Evolutionary conservation across 1,140 invertebrate genomes (phyloP).

Genomic region (Doryteuthis pealeii): DNA sequence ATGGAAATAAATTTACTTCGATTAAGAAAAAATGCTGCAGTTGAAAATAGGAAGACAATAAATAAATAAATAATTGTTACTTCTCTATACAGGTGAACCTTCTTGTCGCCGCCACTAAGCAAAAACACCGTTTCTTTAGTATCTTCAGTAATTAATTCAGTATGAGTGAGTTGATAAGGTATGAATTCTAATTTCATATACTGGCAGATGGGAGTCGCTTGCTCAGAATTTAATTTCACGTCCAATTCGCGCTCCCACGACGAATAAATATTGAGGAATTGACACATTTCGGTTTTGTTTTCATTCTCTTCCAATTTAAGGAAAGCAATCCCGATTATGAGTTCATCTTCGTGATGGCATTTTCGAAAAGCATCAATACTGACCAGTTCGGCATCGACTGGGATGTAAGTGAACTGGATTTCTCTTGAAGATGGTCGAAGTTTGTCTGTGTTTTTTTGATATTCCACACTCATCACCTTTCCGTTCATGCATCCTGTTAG

Average conservation of each 20-base stretch:
- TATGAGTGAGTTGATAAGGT: conserved; percentile 72
- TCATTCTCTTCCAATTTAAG: conserved; percentile 63
- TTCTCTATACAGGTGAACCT: conserved; percentile 71
- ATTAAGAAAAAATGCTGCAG: too few relatives aligned
- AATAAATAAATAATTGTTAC: too few relatives aligned
- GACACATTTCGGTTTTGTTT: conserved; percentile 34
- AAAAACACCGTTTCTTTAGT: conserved; percentile 66
- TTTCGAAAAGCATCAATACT: conserved; percentile 74
- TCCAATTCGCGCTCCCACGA: conserved; percentile 61
- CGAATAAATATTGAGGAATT: conserved; percentile 73
- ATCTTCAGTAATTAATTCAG: conserved; percentile 49
- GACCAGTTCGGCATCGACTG: conserved; percentile 73
- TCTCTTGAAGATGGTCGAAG: conserved; percentile 68
- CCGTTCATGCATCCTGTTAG: conserved; percentile 69
- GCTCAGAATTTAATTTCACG: conserved; percentile 65
- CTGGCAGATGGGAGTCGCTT: conserved; percentile 68
- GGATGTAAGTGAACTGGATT: conserved; percentile 73
- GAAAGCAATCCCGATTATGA: conserved; percentile 74
- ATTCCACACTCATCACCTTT: conserved; percentile 71
- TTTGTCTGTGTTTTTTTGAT: conserved; percentile 60
- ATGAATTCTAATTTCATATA: conserved; percentile 69
- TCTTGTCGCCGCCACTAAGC: conserved; percentile 70
- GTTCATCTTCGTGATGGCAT: conserved; percentile 65
- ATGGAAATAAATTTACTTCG: too few relatives aligned
- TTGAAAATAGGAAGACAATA: too few relatives aligned